Evolutionary conservation across 2,113 vertebrate species (phyloP), one percentile per base, ranked within the genome.

Genomic region (Nycticryphes semicollaris): DNA sequence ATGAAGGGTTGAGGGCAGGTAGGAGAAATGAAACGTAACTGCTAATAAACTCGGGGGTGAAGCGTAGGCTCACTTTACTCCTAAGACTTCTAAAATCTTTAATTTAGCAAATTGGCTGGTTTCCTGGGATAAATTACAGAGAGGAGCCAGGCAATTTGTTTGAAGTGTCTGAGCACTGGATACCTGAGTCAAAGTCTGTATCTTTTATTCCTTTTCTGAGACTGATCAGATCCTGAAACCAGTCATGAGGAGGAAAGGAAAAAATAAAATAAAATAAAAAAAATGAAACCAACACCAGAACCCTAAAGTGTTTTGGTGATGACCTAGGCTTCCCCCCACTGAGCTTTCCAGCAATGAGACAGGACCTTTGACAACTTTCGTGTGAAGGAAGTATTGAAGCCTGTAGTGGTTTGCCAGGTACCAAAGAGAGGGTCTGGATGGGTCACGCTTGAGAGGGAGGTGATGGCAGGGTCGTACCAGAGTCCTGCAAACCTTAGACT

Each of bases 391-490:
- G 56, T 56, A 10, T 67, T 74, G 28, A 74, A 75, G 45, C 9
- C 33, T 39, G 30, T 6, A 81, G 50, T 57, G 56, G 33, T 59
- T 87, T 72, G 54, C 28, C 35, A 27, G 8, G 37, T 33, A 35
- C 27, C 0, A 1, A 37, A 25, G 45, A 8, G 30, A 14, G 23
- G 74, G 21, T 39, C 12, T 0, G 0, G 3, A 3, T 31, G 51
- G 21, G 66, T 5, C 21, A 30, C 69, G 41, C 56, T 21, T 18
- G 33, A 57, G 76, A 35, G 14, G 63, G 33, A 68, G 7, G 22
- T 12, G 7, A 30, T 6, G 33, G 21, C 35, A 75, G 37, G 41
- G 13, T 10, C 45, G 22, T 33, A 23, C 22, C 53, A 47, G 74
- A 35, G 47, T 41, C 8, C 2, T 2, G 41, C 12, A 54, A 47